Base-by-base conservation (phyloP, 2,888 invertebrate species). In the Andrena camellia region DNA sequence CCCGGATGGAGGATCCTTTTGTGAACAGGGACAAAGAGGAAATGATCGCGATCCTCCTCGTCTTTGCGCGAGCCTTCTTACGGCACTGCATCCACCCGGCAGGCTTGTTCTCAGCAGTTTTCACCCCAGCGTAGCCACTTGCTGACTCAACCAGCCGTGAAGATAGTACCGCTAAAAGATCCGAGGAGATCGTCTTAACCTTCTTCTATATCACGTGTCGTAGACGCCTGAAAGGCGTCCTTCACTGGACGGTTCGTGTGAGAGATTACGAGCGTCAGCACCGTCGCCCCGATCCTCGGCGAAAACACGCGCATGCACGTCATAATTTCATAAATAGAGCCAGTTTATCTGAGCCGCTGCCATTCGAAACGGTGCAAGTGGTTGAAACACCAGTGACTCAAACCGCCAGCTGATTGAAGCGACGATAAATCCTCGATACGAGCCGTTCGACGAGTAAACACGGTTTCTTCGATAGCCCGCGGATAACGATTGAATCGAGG, bases 141-240 rank as follows among this genome's bases (percentile, higher is more conserved):
- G 88, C 88, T 88, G 88, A 88, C 85, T 89, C 89, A 78, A 78
- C 89, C 72, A 81, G 63, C 84, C 78, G 81, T 69, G 81, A 83
- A 87, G 85, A 78, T 84, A 86, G 78, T 35, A 62, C 69, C 81
- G 78, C 73, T 68, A 70, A 80, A 81, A 81, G 85, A 79, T 81
- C 80, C 81, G 60, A 76, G 57, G 75, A 85, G 89, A 84, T 86
- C 86, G 78, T 81, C 84, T 89, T 89, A 87, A 88, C 86, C 81
- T 86, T 89, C 89, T 87, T 87, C 83, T 35, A 82, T 84, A 81
- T 84, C 82, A 70, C 85, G 52, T 78, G 74, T 87, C 87, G 82
- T 88, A 88, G 82, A 83, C 88, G 80, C 74, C 52, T 75, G 78
- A 68, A 68, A 81, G 85, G 79, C 79, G 62, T 80, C 68, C 74